Conservation (phyloP, 2,113 vertebrate genomes). For the Tachysurus vachellii region DNA sequence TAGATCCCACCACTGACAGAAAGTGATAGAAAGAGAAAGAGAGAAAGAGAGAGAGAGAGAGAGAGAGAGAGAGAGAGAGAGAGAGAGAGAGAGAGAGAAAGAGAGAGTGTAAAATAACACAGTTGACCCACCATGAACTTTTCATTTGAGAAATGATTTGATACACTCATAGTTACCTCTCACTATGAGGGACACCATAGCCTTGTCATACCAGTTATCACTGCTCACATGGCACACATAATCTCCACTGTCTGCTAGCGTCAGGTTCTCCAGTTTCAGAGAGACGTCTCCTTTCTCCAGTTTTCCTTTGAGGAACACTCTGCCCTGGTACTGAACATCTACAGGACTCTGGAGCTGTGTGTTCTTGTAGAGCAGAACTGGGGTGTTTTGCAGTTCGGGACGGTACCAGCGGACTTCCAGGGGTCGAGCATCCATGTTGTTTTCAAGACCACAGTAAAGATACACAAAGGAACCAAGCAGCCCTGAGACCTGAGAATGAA, state of each 20-base stretch:
- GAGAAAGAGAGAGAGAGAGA: background rate
- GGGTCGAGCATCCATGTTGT: background rate
- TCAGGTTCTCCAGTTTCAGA: slow-evolving; percentile 37
- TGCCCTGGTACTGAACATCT: slow-evolving; percentile 19
- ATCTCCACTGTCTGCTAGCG: slow-evolving; percentile 20
- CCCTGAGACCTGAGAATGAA: background rate
- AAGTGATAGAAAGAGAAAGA: background rate
- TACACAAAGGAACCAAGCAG: background rate
- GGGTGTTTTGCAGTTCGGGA: background rate
- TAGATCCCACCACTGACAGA: slow-evolving; percentile 14
- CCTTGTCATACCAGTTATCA: slow-evolving; percentile 25
- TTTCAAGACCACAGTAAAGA: slow-evolving; percentile 12
- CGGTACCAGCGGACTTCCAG: slow-evolving; percentile 34
- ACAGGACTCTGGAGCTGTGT: background rate
- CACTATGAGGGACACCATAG: slow-evolving; percentile 5
- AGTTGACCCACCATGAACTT: background rate
- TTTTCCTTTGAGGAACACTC: slow-evolving; percentile 9
- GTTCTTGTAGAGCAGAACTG: background rate
- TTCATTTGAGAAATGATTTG: background rate
- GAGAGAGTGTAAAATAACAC: background rate
- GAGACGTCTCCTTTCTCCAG: slow-evolving; percentile 25
- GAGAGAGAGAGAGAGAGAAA: background rate
- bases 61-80: background rate
- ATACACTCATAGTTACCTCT: background rate
- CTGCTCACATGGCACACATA: slow-evolving; percentile 30